Conservation (phyloP, 2,888 invertebrate genomes). For the Parnassius apollo region DNA sequence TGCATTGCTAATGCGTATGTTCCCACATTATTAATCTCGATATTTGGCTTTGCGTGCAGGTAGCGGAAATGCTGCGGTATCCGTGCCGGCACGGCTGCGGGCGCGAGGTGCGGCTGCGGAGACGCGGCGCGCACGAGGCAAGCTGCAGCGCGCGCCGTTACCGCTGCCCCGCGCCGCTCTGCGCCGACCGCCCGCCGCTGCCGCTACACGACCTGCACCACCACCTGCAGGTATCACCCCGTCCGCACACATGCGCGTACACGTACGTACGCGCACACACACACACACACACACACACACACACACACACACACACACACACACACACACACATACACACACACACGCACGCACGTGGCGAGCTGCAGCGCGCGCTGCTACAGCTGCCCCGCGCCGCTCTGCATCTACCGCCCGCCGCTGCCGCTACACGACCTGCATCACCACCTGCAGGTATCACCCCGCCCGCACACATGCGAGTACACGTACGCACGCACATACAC, state of each 20-base stretch:
- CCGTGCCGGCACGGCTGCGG: slow-evolving; percentile 80
- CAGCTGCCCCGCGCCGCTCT: slow-evolving; percentile 8
- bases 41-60: slow-evolving; percentile 41
- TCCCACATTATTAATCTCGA: too few relatives aligned
- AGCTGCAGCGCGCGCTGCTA: slow-evolving; percentile 37
- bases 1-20: too few relatives aligned
- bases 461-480: too few relatives aligned
- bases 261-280: neutral
- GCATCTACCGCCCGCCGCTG: too few relatives aligned
- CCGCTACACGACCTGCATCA: slow-evolving; percentile 42
- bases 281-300: slow-evolving; percentile 1
- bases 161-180: slow-evolving; percentile 68
- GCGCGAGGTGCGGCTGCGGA: slow-evolving; percentile 62
- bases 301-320: too few relatives aligned
- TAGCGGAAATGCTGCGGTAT: slow-evolving; percentile 76
- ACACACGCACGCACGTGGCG: slow-evolving; percentile 61
- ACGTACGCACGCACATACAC: slow-evolving; percentile 2
- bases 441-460: slow-evolving; percentile 37
- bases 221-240: slow-evolving; percentile 37
- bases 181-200: slow-evolving; percentile 47
- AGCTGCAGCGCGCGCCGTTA: slow-evolving; percentile 69
- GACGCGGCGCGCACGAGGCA: slow-evolving; percentile 72
- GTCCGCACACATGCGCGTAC: too few relatives aligned
- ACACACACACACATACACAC: too few relatives aligned
- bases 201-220: slow-evolving; percentile 43